These are phyloP conservation scores for Acanthornis magna DNA, from an alignment of 2,797 vertebrate species.

Conservation along the genomic window DNA sequence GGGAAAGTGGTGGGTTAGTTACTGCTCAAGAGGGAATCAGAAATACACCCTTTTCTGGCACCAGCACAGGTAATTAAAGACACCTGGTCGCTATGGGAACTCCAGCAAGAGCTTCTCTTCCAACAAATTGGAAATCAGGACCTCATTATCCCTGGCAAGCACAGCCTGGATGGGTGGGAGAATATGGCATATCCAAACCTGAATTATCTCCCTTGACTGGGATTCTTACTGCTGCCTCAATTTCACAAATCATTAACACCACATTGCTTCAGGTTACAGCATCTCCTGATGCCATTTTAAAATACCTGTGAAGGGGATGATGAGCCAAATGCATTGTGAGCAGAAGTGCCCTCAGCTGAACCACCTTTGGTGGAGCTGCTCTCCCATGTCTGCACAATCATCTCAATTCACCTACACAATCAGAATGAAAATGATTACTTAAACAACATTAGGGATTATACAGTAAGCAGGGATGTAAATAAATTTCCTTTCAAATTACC, in stretches of 20 bases:
- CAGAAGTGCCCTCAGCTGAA: not conserved
- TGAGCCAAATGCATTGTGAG: not conserved
- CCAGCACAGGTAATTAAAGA: not conserved
- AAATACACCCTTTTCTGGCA: not conserved
- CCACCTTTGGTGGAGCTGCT: not conserved
- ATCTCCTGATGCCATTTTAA: not conserved
- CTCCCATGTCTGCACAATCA: not conserved
- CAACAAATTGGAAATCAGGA: not conserved
- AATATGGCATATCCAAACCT: not conserved
- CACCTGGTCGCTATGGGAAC: constrained; percentile 29
- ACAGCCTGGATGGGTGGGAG: not conserved
- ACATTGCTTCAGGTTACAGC: not conserved
- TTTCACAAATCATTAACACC: constrained; percentile 19
- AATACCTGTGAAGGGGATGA: not conserved
- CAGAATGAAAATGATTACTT: not conserved
- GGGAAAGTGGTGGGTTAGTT: not conserved
- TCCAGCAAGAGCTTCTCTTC: not conserved
- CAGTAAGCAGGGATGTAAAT: not conserved
- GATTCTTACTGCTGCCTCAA: not conserved
- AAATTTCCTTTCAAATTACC: not conserved
- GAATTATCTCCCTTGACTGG: not conserved
- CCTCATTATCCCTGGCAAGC: not conserved
- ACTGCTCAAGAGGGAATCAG: not conserved
- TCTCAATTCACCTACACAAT: not conserved
- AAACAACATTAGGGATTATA: not conserved